Percentiles rank a stretch among this genome's conserved stretches.
These are phyloP conservation scores for Eptesicus fuscus DNA, from an alignment of 2,113 vertebrate species.

Conservation along the genomic window DNA sequence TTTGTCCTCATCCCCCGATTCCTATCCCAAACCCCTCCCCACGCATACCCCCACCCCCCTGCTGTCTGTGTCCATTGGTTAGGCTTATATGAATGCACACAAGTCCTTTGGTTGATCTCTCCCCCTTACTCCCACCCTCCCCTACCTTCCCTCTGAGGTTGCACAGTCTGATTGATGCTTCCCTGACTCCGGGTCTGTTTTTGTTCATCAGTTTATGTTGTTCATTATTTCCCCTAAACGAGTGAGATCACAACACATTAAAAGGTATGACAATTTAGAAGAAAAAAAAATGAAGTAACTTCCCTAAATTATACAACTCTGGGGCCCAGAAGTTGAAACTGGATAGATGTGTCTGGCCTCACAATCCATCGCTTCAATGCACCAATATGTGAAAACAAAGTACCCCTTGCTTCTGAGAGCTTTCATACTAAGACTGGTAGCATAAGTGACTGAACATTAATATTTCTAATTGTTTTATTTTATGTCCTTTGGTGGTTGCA, in stretches of 20 bases:
- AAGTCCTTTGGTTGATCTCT: too few species aligned
- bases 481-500: neutral
- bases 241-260: neutral
- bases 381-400: neutral
- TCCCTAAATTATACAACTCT: neutral
- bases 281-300: neutral
- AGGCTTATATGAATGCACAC: too few species aligned
- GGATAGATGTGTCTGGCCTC: neutral
- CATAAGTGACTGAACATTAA: neutral
- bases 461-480: neutral
- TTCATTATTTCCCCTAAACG: too few species aligned
- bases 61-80: too few species aligned
- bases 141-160: too few species aligned
- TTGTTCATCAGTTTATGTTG: too few species aligned
- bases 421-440: neutral
- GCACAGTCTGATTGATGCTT: too few species aligned
- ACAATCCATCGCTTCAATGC: neutral
- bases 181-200: too few species aligned
- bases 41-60: too few species aligned
- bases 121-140: too few species aligned
- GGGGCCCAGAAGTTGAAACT: neutral
- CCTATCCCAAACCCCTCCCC: too few species aligned
- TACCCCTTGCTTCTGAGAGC: neutral
- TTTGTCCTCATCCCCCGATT: too few species aligned
- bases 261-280: neutral